Evolutionary conservation across 2,113 vertebrate genomes (phyloP).

Genomic region (Seriola dumerili): DNA sequence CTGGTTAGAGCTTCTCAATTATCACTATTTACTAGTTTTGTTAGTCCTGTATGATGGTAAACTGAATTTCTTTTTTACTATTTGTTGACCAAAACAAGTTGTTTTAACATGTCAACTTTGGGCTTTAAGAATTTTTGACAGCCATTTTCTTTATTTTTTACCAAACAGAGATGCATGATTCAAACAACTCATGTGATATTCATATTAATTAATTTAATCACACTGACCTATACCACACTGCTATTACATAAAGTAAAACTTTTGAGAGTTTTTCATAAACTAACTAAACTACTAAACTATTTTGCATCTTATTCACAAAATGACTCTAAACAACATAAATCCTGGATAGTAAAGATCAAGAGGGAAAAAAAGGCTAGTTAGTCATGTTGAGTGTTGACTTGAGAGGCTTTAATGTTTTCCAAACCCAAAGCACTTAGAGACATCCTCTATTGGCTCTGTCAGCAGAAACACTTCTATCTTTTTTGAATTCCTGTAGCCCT

Average conservation of each 20-base stretch:
- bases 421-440: background rate
- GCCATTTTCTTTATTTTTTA: no score
- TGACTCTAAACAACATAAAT: background rate
- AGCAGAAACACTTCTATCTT: background rate
- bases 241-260: no score
- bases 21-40: background rate
- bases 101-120: no score
- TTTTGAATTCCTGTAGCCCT: slow-evolving; percentile 14
- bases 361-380: background rate
- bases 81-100: no score
- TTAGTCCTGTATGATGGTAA: background rate
- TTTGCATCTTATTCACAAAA: background rate
- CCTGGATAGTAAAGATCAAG: background rate
- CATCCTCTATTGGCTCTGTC: background rate
- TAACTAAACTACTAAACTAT: background rate
- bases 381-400: no score
- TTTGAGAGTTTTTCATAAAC: background rate
- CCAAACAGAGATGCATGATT: no score
- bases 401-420: background rate
- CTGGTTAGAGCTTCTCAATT: background rate
- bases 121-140: no score
- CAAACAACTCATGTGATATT: no score
- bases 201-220: no score
- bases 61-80: no score
- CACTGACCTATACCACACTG: no score